Evolutionary conservation across 64 coral and sea anemone genomes (phyloP).

Genomic region (Porites lutea): DNA sequence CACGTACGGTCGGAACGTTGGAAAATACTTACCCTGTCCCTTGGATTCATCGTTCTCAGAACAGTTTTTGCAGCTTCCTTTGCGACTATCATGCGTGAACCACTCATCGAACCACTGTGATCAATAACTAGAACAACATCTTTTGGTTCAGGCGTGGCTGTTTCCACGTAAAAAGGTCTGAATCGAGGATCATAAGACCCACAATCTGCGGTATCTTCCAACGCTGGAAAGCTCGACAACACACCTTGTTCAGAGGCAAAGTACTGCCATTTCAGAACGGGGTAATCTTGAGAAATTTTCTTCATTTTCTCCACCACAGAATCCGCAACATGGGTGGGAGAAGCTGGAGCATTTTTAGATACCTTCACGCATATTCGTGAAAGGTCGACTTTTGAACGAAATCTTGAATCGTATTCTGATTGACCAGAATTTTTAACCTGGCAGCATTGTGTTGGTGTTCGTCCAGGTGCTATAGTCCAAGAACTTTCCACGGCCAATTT

Average conservation of each 20-base stretch:
- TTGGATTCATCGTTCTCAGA: slow-evolving; percentile 68
- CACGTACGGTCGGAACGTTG: too few relatives aligned
- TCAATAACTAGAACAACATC: slow-evolving; percentile 77
- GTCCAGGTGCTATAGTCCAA: background rate
- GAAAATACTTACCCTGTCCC: slow-evolving; percentile 57
- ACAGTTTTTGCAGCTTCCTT: slow-evolving; percentile 74
- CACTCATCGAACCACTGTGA: slow-evolving; percentile 63
- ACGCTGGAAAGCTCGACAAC: slow-evolving; percentile 28
- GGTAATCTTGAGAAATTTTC: slow-evolving; percentile 13
- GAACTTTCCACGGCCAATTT: slow-evolving; percentile 32
- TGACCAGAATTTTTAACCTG: background rate
- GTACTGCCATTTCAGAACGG: slow-evolving; percentile 60
- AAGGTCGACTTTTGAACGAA: slow-evolving; percentile 42
- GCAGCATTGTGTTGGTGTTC: slow-evolving; percentile 45
- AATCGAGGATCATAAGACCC: slow-evolving; percentile 65
- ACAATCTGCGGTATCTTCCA: slow-evolving; percentile 7
- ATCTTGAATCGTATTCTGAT: slow-evolving; percentile 51
- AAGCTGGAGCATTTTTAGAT: background rate
- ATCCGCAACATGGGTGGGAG: background rate
- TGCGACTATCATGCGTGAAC: slow-evolving; percentile 13
- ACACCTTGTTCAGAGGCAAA: slow-evolving; percentile 55
- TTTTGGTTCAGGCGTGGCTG: slow-evolving; percentile 60
- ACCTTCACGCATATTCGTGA: background rate
- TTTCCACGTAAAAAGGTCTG: slow-evolving; percentile 76
- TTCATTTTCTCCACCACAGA: slow-evolving; percentile 24